Evolutionary conservation across 1,140 invertebrate genomes (phyloP), one percentile per base, ranked within the genome.

Genomic region (Dreissena rostriformis): DNA sequence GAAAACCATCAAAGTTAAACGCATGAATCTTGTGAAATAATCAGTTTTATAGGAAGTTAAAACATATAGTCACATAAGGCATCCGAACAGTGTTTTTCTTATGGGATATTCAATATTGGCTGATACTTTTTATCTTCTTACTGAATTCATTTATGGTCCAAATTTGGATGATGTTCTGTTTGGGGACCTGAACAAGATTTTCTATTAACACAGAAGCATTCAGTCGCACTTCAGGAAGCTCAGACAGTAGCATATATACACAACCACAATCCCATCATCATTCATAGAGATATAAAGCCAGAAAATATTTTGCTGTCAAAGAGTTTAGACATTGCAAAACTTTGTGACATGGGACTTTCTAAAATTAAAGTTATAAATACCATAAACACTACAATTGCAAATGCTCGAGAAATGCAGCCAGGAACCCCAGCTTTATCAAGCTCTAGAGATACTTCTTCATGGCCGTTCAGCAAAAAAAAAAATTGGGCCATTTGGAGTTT

Each of bases 51-150:
- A 4, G 61, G 61, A 63, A 26, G 61, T 63, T n/a, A 26, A 63
- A 63, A 26, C 24, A 63, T 5, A 63, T 26, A 63, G 61, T 26
- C 61, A 63, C 61, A 63, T 5, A n/a, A n/a, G 61, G 7, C 61
- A 63, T 26, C 61, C 61, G 11, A 63, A 63, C 24, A 63, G 2
- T n/a, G 61, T 63, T n/a, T 63, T 63, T 5, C 24, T 63, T 2
- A 63, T 11, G 61, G 61, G 61, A 63, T 63, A 63, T n/a, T 63
- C 61, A n/a, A 63, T 63, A 63, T n/a, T n/a, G 61, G 61, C 61
- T 63, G 61, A 63, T 26, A n/a, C 19, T 26, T 11, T 63, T n/a
- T 63, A 63, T 26, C 19, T 63, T 63, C 61, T 63, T 63, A 63
- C 19, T 63, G 61, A 63, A 63, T 26, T 63, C 19, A 63, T 63